A percentile compares a stretch with the other conserved stretches of the same genome.
phyloP scores from a whole-genome alignment of 1,140 invertebrate species.

The Ips nitidus region DNA sequence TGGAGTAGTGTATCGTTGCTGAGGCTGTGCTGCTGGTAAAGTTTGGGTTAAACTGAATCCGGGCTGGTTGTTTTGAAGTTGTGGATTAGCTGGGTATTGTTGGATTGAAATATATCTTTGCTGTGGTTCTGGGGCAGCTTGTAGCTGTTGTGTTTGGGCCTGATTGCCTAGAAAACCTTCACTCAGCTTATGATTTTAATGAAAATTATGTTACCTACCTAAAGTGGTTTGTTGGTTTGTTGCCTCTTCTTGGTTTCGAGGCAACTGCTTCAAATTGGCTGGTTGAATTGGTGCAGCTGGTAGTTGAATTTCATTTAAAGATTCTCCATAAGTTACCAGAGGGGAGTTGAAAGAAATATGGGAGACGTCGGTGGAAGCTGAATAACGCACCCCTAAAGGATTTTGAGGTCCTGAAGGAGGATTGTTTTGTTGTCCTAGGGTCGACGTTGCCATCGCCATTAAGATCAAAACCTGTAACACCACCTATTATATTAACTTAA shows the following conservation, averaged over 20 bases:
- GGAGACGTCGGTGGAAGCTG: constrained; percentile 26
- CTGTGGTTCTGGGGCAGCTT: background rate
- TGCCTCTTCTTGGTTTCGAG: background rate
- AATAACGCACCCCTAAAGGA: constrained; percentile 22
- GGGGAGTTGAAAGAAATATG: constrained; percentile 28
- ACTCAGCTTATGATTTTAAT: background rate
- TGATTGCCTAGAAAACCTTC: background rate
- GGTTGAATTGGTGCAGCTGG: constrained; percentile 25
- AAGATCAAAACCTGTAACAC: background rate
- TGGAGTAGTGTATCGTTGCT: background rate
- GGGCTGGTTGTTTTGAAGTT: constrained; percentile 8
- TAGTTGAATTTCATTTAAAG: constrained; percentile 25
- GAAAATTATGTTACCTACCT: background rate
- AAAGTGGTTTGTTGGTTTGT: background rate
- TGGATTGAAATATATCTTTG: constrained; percentile 25
- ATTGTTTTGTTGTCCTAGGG: background rate
- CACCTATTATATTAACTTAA: background rate
- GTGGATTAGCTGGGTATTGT: constrained; percentile 25
- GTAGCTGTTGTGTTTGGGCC: constrained; percentile 9
- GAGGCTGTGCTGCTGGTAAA: background rate
- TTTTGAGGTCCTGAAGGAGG: background rate
- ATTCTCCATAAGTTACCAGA: constrained; percentile 24
- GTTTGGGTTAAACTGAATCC: background rate
- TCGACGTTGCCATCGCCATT: background rate
- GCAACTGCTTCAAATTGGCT: constrained; percentile 16